Evolutionary conservation across 2,113 vertebrate species (phyloP).

Genomic region (Oryzias woworae): DNA sequence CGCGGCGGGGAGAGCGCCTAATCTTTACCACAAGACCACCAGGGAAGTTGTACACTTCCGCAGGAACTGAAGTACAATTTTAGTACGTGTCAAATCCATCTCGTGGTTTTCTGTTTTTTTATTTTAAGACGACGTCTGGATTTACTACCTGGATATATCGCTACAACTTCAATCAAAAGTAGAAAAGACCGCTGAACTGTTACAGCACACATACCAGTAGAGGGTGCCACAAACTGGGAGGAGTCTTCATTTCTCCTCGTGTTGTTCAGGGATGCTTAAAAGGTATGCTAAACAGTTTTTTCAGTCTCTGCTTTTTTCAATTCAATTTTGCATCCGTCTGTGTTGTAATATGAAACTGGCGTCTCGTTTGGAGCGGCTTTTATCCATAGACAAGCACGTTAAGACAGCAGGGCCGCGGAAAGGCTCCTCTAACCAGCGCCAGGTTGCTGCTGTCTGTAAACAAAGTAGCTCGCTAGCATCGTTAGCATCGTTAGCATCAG

Average conservation of each 20-base stretch:
- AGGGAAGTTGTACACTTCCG: constrained; percentile 40
- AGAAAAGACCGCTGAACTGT: neutral
- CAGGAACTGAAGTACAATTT: too few relatives aligned
- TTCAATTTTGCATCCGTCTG: neutral
- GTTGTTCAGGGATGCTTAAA: constrained; percentile 51
- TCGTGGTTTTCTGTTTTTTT: neutral
- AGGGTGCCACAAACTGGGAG: constrained; percentile 41
- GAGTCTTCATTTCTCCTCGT: constrained; percentile 24
- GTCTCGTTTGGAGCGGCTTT: fast-evolving
- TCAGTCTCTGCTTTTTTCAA: constrained; percentile 12
- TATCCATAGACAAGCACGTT: neutral
- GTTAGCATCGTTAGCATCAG: constrained; percentile 50
- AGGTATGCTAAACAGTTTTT: constrained; percentile 36
- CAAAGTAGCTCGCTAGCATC: constrained; percentile 59
- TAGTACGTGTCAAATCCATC: too few relatives aligned
- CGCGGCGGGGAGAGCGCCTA: constrained; percentile 72
- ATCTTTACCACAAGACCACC: constrained; percentile 82
- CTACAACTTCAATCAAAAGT: neutral
- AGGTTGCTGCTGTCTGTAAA: constrained; percentile 69
- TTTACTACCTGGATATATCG: too few relatives aligned
- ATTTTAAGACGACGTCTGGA: neutral
- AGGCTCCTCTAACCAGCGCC: constrained; percentile 8
- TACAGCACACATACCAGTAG: constrained; percentile 31
- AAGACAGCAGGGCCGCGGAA: neutral
- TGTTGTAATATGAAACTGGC: neutral